Percentiles rank a stretch among this genome's conserved stretches.
Conservation (phyloP, 2,888 invertebrate genomes). For the Troides aeacus region DNA sequence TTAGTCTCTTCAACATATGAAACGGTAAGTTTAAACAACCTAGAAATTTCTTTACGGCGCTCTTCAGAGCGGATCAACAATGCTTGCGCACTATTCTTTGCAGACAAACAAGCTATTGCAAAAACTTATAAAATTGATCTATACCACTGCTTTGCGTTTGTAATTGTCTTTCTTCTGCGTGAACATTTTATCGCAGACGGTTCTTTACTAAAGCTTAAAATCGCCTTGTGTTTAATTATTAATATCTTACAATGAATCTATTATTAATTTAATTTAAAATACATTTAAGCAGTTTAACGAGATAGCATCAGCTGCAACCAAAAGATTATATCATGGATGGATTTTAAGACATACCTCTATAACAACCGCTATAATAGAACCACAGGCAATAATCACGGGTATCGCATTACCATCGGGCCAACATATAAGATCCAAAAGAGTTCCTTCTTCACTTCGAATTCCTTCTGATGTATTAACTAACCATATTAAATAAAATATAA, state of each 20-base stretch:
- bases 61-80: too few relatives aligned
- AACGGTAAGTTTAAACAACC: background rate
- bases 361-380: conserved; percentile 65
- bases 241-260: background rate
- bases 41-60: too few relatives aligned
- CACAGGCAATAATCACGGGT: conserved; percentile 68
- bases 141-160: background rate
- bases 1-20: background rate
- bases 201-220: too few relatives aligned
- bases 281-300: too few relatives aligned
- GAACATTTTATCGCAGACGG: background rate
- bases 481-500: conserved; percentile 73
- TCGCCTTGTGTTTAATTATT: background rate
- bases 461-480: conserved; percentile 69
- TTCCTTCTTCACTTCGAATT: conserved; percentile 72
- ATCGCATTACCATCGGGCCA: conserved; percentile 76
- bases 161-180: background rate
- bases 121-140: background rate
- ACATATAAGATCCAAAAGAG: conserved; percentile 67
- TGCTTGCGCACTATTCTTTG: background rate
- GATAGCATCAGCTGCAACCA: too few relatives aligned
- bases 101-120: background rate
- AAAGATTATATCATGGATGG: too few relatives aligned
- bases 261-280: too few relatives aligned
- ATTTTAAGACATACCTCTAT: conserved; percentile 54